phyloP scores from a whole-genome alignment of 2,888 invertebrate genomes.

The Tetragonula carbonaria region DNA sequence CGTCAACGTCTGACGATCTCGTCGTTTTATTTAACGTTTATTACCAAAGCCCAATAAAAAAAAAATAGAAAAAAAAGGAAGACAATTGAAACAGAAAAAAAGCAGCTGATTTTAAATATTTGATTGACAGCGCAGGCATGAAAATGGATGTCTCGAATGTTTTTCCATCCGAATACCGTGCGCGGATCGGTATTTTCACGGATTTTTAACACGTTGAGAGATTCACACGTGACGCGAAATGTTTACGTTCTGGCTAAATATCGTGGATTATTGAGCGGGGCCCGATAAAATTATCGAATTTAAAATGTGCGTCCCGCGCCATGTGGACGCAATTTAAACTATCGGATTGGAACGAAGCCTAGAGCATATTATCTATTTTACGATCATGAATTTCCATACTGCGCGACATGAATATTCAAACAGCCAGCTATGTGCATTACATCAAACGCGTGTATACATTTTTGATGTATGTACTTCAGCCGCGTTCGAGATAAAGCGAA shows the following conservation, averaged over 20 bases:
- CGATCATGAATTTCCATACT: slow-evolving; percentile 59
- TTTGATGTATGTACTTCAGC: slow-evolving; percentile 53
- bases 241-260: slow-evolving; percentile 22
- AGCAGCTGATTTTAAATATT: slow-evolving; percentile 2
- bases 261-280: slow-evolving; percentile 33
- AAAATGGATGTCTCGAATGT: not conserved
- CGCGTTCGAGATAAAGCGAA: slow-evolving; percentile 43
- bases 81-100: not conserved
- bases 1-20: not conserved
- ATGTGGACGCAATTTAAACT: slow-evolving; percentile 28
- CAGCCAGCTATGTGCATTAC: slow-evolving; percentile 40
- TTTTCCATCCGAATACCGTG: slow-evolving; percentile 1
- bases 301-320: slow-evolving; percentile 22
- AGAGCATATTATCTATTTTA: slow-evolving; percentile 54
- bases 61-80: no score
- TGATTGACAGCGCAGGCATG: slow-evolving; percentile 1
- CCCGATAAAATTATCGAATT: slow-evolving; percentile 52
- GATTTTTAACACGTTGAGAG: slow-evolving; percentile 21
- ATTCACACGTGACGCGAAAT: slow-evolving; percentile 21
- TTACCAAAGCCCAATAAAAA: not conserved
- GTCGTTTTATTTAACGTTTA: not conserved
- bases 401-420: slow-evolving; percentile 65
- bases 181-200: not conserved
- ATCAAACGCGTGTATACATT: slow-evolving; percentile 52
- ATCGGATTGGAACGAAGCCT: slow-evolving; percentile 49